Conservation (phyloP, 2,888 invertebrate genomes). For the Zygogramma bicolorata region DNA sequence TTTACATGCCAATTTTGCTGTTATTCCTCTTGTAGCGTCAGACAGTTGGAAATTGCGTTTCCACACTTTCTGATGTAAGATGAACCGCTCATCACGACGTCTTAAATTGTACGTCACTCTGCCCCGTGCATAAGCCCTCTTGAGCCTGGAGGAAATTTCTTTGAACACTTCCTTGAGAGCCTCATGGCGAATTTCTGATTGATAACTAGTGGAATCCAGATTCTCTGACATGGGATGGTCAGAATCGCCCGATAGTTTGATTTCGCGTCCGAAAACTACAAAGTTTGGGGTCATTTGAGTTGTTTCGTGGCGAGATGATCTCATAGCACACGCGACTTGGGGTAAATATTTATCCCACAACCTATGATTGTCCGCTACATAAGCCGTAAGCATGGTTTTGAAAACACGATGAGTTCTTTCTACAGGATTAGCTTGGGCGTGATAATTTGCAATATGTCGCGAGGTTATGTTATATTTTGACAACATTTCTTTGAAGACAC, state of each 20-base stretch:
- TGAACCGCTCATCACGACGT: background rate
- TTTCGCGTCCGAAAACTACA: background rate
- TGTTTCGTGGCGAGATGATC: background rate
- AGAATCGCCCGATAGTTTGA: background rate
- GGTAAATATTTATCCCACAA: background rate
- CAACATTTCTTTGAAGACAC: background rate
- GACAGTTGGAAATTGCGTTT: background rate
- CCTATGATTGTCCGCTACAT: background rate
- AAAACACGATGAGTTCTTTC: conserved; percentile 35
- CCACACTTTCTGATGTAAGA: background rate
- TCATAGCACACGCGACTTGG: background rate
- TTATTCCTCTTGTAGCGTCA: background rate
- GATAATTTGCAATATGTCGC: conserved; percentile 27
- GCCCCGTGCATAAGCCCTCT: background rate
- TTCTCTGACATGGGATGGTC: background rate
- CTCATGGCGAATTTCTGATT: background rate
- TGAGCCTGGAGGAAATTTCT: background rate
- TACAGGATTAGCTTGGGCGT: conserved; percentile 35
- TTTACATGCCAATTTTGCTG: too few species aligned
- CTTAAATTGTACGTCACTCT: background rate
- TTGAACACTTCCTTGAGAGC: background rate
- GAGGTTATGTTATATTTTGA: conserved; percentile 22
- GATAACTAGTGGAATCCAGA: background rate
- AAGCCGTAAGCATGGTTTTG: conserved; percentile 23
- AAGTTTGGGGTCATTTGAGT: conserved; percentile 2